A percentile compares a stretch with the other conserved stretches of the same genome.
phyloP scores from a whole-genome alignment of 2,113 vertebrate species.

The Notarius lentiginosus region DNA sequence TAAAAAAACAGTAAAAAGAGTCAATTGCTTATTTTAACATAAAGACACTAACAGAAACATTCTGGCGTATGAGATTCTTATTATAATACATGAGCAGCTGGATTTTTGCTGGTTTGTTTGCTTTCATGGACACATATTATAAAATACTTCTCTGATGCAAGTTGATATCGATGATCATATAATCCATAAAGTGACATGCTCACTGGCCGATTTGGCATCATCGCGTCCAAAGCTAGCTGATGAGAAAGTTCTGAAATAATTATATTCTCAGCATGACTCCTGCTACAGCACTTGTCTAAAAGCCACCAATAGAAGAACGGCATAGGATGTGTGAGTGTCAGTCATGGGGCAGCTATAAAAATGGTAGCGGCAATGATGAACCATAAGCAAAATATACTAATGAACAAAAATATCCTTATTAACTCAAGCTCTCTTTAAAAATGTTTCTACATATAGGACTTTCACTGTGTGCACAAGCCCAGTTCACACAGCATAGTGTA shows the following conservation, averaged over 20 bases:
- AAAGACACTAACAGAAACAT: too few relatives aligned
- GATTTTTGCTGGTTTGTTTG: too few relatives aligned
- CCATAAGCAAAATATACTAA: neutral
- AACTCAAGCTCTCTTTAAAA: neutral
- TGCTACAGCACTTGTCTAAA: neutral
- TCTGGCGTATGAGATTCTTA: too few relatives aligned
- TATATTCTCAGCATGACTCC: neutral
- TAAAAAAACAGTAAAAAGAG: too few relatives aligned
- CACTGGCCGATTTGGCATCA: neutral
- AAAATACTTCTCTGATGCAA: neutral
- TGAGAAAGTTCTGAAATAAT: neutral
- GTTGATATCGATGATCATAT: neutral
- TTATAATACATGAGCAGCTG: too few relatives aligned
- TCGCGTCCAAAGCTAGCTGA: neutral
- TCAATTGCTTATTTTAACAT: too few relatives aligned
- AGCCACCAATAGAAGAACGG: neutral
- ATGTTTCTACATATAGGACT: neutral
- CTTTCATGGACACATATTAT: too few relatives aligned
- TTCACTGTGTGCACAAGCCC: neutral
- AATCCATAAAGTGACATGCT: neutral
- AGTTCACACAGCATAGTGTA: neutral
- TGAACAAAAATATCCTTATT: neutral
- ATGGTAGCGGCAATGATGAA: neutral
- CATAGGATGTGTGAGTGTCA: neutral
- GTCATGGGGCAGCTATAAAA: neutral